Conservation (phyloP, 1,140 invertebrate genomes). For the Leptinotarsa lineolata region DNA sequence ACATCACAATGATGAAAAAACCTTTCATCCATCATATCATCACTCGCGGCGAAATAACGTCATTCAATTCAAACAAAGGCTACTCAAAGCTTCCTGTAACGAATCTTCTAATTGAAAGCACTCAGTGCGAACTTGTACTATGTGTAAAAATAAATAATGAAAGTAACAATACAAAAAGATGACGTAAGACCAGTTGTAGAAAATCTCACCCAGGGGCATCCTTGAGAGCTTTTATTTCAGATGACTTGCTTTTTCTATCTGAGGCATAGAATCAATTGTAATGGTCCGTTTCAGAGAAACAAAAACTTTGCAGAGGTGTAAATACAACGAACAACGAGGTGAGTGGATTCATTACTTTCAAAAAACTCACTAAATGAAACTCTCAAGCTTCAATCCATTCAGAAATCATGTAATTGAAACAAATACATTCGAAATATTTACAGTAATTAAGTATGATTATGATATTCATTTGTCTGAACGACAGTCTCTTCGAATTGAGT, state of each 20-base stretch:
- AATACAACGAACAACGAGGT: too few species aligned
- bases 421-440: too few species aligned
- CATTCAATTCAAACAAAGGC: conserved; percentile 9
- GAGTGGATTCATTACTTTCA: too few species aligned
- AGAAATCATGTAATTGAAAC: too few species aligned
- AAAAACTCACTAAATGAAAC: background rate
- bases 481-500: too few species aligned
- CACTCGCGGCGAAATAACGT: conserved; percentile 3
- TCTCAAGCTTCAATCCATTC: too few species aligned
- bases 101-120: conserved; percentile 26
- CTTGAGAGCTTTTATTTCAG: conserved; percentile 26
- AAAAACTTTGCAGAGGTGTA: background rate
- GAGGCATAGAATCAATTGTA: conserved; percentile 27
- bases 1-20: background rate
- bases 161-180: conserved; percentile 28
- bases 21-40: conserved; percentile 12
- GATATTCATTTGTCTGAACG: too few species aligned
- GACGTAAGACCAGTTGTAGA: conserved; percentile 30
- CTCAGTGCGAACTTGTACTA: conserved; percentile 10
- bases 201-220: conserved; percentile 24
- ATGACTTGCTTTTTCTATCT: conserved; percentile 29
- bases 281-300: conserved; percentile 22
- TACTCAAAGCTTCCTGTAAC: conserved; percentile 22
- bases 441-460: too few species aligned
- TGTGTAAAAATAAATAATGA: conserved; percentile 29